A percentile compares a stretch with the other conserved stretches of the same genome.
Conservation (phyloP, 2,888 invertebrate genomes). For the Lepidocyrtoides sp. region DNA sequence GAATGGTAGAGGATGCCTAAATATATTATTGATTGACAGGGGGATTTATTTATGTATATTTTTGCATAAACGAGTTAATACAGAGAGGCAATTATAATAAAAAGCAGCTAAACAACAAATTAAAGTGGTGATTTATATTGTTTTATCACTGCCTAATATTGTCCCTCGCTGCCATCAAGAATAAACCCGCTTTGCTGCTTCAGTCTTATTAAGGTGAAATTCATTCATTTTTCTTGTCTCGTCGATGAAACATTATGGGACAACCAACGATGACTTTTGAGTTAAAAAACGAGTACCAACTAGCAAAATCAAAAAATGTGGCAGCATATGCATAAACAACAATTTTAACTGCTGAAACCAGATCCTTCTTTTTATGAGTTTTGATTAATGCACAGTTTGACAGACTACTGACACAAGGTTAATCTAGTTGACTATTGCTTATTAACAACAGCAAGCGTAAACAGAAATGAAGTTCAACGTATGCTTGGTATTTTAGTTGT, state of each 20-base stretch:
- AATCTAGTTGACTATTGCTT: not conserved
- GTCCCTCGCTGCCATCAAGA: not conserved
- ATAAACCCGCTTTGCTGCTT: not conserved
- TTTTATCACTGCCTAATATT: no score
- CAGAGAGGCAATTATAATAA: conserved; percentile 5
- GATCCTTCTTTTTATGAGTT: not conserved
- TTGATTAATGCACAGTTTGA: not conserved
- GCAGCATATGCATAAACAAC: not conserved
- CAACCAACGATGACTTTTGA: conserved; percentile 31
- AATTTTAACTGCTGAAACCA: conserved; percentile 17
- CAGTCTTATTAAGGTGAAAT: conserved; percentile 49
- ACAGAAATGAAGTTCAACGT: no score
- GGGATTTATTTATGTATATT: not conserved
- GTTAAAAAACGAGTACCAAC: not conserved
- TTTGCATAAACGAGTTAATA: not conserved
- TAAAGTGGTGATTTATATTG: conserved; percentile 11
- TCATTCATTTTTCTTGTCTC: conserved; percentile 22
- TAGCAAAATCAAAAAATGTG: not conserved
- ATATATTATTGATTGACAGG: not conserved
- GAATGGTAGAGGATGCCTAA: not conserved
- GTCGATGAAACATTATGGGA: not conserved
- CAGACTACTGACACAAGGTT: conserved; percentile 21
- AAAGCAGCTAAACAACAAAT: conserved; percentile 72
- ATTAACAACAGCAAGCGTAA: not conserved
- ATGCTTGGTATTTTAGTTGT: no score